Conservation (phyloP, 2,888 invertebrate species). For the Agapostemon virescens region DNA sequence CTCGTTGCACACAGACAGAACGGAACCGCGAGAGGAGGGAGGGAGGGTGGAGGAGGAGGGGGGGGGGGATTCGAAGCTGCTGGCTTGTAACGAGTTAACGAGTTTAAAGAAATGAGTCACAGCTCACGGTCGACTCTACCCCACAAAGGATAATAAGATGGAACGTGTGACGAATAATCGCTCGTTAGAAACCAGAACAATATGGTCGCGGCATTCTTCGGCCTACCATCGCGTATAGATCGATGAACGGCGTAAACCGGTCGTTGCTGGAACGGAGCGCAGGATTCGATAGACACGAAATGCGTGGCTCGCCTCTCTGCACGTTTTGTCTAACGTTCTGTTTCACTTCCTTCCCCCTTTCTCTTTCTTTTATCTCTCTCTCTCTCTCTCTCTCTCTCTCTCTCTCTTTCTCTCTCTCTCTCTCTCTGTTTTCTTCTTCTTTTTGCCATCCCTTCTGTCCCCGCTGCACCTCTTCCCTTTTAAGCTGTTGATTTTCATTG, state of each 20-base stretch:
- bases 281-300: slow-evolving; percentile 40
- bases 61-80: slow-evolving; percentile 47
- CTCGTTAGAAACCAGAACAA: slow-evolving; percentile 55
- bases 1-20: slow-evolving; percentile 54
- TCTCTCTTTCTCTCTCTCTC: not conserved
- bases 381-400: not conserved
- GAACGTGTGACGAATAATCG: slow-evolving; percentile 61
- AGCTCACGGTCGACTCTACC: slow-evolving; percentile 36
- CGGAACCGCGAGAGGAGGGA: slow-evolving; percentile 34
- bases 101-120: slow-evolving; percentile 68
- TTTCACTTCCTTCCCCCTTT: not conserved
- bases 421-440: no score
- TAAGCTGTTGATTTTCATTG: slow-evolving; percentile 30
- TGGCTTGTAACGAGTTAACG: slow-evolving; percentile 65
- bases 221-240: slow-evolving; percentile 46
- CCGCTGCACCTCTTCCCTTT: not conserved
- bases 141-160: slow-evolving; percentile 59
- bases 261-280: slow-evolving; percentile 31
- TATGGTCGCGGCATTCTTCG: slow-evolving; percentile 44
- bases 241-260: slow-evolving; percentile 33
- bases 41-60: slow-evolving; percentile 42
- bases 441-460: no score
- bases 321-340: slow-evolving; percentile 45
- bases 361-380: not conserved
- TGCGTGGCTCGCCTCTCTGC: slow-evolving; percentile 31